Base-by-base conservation (phyloP, 2,797 vertebrate genomes). In the Rhinoraja longicauda region DNA sequence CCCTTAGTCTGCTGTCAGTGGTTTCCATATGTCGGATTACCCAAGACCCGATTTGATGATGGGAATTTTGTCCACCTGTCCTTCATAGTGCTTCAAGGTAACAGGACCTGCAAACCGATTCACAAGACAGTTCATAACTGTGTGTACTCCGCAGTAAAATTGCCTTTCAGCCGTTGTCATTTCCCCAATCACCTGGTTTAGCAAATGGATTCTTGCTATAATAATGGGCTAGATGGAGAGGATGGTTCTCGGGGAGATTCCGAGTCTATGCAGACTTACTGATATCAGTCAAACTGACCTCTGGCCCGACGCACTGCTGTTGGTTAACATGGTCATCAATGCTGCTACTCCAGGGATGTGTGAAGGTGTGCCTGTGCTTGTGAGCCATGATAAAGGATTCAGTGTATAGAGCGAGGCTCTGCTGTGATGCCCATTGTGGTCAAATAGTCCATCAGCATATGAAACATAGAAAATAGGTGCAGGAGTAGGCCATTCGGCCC, bases 81-180 rank as follows among this genome's bases (percentile, higher is more conserved):
- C 84, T 88, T 88, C 84, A 88, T n/a, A 88, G 64, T 32, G 67
- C 62, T 88, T 88, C 84, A 88, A 64, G 59, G 59, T 88, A 88
- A 88, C n/a, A 8, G 59, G 62, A 88, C 29, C n/a, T 88, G 64
- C 62, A 88, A 67, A 88, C 84, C 2, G 36, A 88, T 67, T 62
- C 84, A 64, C n/a, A 32, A 62, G 84, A 67, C n/a, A 88, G 84
- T 62, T 88, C 36, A 64, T 88, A 67, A 88, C 84, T 17, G 67
- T 36, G n/a, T 32, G 21, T 88, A 32, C 13, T 36, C 84, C 67
- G 59, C n/a, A 88, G n/a, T 67, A 21, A 86, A 67, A 88, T 88
- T 88, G 84, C 84, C 84, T 88, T 67, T 88, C 84, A 88, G 84
- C 84, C 36, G n/a, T 88, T 88, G 32, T 88, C 88, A 88, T 88